These are phyloP conservation scores for Carollia perspicillata DNA, from an alignment of 2,113 vertebrate species.

Conservation along the genomic window DNA sequence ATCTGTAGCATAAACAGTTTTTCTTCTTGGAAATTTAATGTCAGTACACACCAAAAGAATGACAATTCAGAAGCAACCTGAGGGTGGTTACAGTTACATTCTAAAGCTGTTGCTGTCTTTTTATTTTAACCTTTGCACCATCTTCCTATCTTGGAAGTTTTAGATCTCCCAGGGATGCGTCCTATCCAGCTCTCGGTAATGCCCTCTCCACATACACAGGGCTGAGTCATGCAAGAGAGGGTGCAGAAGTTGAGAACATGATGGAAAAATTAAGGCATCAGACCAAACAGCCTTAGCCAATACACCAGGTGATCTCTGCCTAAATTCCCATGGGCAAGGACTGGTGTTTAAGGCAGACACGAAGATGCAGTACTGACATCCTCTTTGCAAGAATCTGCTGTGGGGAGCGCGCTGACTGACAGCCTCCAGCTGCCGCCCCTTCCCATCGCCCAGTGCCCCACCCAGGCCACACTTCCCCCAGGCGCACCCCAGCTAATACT, in stretches of 20 bases:
- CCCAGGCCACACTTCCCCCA: accelerated
- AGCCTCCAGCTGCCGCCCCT: neutral
- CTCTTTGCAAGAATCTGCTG: neutral
- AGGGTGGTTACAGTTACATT: neutral
- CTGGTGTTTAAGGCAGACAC: neutral
- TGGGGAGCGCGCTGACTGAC: too few relatives aligned
- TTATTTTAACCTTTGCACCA: neutral
- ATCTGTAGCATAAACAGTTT: neutral
- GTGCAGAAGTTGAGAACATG: neutral
- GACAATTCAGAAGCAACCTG: neutral
- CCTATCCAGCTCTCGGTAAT: neutral
- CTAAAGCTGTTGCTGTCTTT: neutral
- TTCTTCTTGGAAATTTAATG: neutral
- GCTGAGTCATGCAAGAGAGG: neutral
- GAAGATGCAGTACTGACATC: neutral
- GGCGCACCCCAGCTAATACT: neutral
- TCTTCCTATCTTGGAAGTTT: neutral
- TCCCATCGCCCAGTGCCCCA: too few relatives aligned
- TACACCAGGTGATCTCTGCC: neutral
- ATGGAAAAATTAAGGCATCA: neutral
- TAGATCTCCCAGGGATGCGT: neutral
- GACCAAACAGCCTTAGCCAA: neutral
- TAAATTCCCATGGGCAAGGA: neutral
- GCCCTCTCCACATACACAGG: neutral
- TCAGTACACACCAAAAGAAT: neutral